Evolutionary conservation across 2,888 invertebrate species (phyloP), one percentile per base, ranked within the genome.

Genomic region (Tetheella fluctuosa): DNA sequence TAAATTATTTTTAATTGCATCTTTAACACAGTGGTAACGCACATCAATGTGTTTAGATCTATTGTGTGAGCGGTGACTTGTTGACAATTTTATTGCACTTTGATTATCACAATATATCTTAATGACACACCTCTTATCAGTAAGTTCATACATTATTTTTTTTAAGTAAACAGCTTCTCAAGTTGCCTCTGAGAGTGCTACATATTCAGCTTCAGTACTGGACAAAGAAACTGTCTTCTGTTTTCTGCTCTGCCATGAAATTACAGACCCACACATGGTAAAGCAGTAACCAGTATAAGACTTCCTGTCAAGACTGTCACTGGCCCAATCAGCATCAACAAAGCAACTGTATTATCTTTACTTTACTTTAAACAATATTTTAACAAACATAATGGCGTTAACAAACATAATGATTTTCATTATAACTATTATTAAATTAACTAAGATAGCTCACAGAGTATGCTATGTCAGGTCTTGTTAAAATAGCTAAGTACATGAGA

Each of bases 281-380:
- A 57, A 57, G n/a, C 57, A 57, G 42, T 13, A 57, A 28, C 57
- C 57, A 48, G 57, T 57, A 48, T 57, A 57, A 57, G 52, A 57
- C 15, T 57, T 57, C n/a, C 57, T 39, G 39, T 57, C 57, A 6
- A 57, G 39, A 39, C 12, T 17, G 13, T 57, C 48, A 7, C 10
- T 48, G 1, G 17, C 48, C 48, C 48, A 48, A n/a, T 48, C 48
- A 48, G 15, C n/a, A 48, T 48, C 48, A 1, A 48, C 48, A 48
- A 15, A 48, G 12, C 48, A 7, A 13, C 17, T 15, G 8, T 8
- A 48, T n/a, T n/a, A 5, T n/a, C n/a, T 15, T 48, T 48, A 8
- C 48, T 48, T 1, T 48, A 48, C n/a, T 48, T 48, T 48, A 48
- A 48, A 48, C 48, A 48, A n/a, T 48, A 48, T 13, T 48, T n/a